Evolutionary conservation across 1,140 invertebrate genomes (phyloP).

Genomic region (Forficula auricularia): DNA sequence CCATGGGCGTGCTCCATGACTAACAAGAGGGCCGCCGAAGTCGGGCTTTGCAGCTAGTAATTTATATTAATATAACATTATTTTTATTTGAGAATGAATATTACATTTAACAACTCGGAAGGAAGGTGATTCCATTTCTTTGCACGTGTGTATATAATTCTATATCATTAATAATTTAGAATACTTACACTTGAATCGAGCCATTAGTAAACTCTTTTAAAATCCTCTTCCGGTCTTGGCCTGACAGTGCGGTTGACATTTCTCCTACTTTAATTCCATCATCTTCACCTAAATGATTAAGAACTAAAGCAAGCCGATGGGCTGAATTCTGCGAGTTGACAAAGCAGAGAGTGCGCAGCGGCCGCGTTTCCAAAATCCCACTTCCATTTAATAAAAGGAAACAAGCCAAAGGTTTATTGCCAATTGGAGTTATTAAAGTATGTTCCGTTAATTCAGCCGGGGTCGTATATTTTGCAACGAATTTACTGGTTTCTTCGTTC

Average conservation of each 20-base stretch:
- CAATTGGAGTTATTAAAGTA: constrained; percentile 43
- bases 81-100: no score
- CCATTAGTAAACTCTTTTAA: constrained; percentile 54
- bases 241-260: constrained; percentile 45
- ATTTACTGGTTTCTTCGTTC: constrained; percentile 28
- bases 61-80: no score
- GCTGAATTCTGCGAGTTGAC: constrained; percentile 65
- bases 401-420: constrained; percentile 67
- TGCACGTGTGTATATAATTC: no score
- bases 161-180: no score
- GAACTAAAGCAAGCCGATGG: constrained; percentile 48
- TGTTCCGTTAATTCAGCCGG: constrained; percentile 66
- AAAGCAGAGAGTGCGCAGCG: constrained; percentile 70
- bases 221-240: constrained; percentile 40
- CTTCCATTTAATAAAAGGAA: constrained; percentile 46
- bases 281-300: constrained; percentile 37
- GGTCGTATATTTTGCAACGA: constrained; percentile 62
- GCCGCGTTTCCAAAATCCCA: constrained; percentile 25
- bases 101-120: no score
- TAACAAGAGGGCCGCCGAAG: no score
- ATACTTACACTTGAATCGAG: constrained; percentile 58
- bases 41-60: no score
- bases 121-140: no score
- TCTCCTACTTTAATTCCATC: constrained; percentile 38
- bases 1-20: no score